phyloP scores from a whole-genome alignment of 2,113 vertebrate species.

The Ailuropoda melanoleuca region DNA sequence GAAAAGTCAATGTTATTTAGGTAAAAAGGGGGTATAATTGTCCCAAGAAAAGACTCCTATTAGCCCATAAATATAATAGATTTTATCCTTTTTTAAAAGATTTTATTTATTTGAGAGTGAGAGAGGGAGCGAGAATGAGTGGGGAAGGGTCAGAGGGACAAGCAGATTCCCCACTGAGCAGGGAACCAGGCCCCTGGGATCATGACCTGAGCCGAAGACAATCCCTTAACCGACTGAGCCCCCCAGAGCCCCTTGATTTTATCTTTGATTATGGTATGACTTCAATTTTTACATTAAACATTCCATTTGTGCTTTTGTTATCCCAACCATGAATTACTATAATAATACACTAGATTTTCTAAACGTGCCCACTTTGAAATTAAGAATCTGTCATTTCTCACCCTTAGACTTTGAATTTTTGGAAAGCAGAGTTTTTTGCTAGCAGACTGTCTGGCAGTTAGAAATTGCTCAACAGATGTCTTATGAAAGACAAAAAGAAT shows the following conservation, averaged over 20 bases:
- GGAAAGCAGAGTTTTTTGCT: neutral
- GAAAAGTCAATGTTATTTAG: neutral
- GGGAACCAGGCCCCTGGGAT: neutral
- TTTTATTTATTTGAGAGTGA: neutral
- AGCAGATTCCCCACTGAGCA: neutral
- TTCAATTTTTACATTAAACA: neutral
- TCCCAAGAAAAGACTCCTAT: neutral
- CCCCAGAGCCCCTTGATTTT: neutral
- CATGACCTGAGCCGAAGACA: neutral
- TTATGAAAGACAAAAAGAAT: neutral
- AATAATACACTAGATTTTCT: neutral
- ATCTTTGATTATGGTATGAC: neutral
- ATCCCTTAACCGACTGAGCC: neutral
- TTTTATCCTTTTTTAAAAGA: neutral
- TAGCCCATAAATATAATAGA: neutral
- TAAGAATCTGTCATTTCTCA: neutral
- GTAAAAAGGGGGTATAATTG: neutral
- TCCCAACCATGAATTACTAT: neutral
- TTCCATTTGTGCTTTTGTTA: neutral
- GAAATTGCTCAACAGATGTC: neutral
- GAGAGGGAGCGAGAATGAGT: neutral
- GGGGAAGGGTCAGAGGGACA: neutral
- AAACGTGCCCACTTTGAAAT: neutral
- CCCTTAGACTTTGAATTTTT: neutral
- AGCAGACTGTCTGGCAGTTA: neutral